phyloP scores from a whole-genome alignment of 1,140 invertebrate species.

The Scaptomyza graminum region DNA sequence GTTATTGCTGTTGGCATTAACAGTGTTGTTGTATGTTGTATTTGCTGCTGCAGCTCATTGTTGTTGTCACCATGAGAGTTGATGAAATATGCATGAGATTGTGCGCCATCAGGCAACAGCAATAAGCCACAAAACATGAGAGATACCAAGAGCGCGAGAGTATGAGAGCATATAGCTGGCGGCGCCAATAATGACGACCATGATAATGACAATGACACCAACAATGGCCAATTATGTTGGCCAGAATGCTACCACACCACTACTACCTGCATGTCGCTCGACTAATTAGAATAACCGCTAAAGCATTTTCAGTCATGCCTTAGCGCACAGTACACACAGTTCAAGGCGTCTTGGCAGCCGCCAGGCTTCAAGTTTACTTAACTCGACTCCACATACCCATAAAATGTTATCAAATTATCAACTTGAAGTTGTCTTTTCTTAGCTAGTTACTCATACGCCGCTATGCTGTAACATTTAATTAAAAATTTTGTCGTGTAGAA shows the following conservation, averaged over 20 bases:
- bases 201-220: conserved; percentile 68
- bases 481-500: not conserved
- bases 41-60: conserved; percentile 4
- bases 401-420: not conserved
- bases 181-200: conserved; percentile 60
- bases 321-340: conserved; percentile 1
- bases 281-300: conserved; percentile 43
- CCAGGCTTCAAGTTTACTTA: conserved; percentile 3
- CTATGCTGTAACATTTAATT: not conserved
- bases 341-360: conserved; percentile 25
- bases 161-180: conserved; percentile 6
- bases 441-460: conserved; percentile 9
- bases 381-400: not conserved
- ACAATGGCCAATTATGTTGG: conserved; percentile 72
- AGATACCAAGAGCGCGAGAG: not conserved
- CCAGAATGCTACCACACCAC: conserved; percentile 15
- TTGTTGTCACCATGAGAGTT: conserved; percentile 43
- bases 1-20: conserved; percentile 34
- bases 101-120: conserved; percentile 14
- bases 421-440: not conserved
- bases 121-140: not conserved
- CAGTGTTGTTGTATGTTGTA: conserved; percentile 9
- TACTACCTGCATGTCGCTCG: not conserved
- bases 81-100: conserved; percentile 74
- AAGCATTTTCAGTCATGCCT: conserved; percentile 15